Conservation (phyloP, 2,113 vertebrate species). For the rat (Rattus norvegicus) region DNA sequence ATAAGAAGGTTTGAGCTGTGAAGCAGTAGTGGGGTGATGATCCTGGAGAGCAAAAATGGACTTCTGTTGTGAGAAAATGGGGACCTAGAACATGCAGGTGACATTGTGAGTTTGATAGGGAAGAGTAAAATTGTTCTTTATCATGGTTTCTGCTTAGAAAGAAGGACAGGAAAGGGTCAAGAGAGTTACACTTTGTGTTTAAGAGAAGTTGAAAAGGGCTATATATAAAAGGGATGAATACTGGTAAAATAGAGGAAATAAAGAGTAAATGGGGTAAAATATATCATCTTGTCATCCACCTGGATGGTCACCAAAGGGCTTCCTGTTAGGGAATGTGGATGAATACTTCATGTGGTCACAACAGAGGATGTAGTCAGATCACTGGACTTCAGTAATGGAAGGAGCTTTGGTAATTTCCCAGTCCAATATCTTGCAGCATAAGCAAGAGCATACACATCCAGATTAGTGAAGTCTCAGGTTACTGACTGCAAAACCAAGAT, state of each 20-base stretch:
- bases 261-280: not conserved
- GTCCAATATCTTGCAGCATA: not conserved
- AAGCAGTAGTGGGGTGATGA: not conserved
- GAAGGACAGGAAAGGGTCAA: not conserved
- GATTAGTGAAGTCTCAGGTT: not conserved
- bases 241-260: not conserved
- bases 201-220: not conserved
- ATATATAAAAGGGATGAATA: not conserved
- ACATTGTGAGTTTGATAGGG: not conserved
- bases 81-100: not conserved
- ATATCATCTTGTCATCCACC: not conserved
- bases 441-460: not conserved
- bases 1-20: not conserved
- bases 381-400: not conserved
- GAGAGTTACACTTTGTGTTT: not conserved
- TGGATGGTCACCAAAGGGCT: accelerated
- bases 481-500: not conserved
- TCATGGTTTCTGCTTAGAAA: not conserved
- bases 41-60: not conserved
- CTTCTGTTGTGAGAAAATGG: not conserved
- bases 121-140: not conserved
- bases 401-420: not conserved
- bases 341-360: not conserved
- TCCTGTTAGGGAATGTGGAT: not conserved
- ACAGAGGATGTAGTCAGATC: not conserved